Base-by-base conservation (phyloP, 1,140 invertebrate genomes). In the Nasonia vitripennis region DNA sequence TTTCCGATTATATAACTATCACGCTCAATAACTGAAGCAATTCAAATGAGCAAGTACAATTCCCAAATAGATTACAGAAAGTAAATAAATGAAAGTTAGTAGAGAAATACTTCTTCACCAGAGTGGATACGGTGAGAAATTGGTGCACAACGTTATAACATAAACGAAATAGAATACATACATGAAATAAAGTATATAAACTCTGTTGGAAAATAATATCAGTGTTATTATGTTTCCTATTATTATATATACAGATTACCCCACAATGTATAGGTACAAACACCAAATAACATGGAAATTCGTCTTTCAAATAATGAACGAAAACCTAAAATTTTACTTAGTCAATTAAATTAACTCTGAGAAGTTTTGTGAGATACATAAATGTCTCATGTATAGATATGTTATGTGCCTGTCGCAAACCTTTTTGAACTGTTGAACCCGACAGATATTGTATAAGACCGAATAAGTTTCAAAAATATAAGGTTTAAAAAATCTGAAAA, bases 351-450 rank as follows among this genome's bases (percentile, higher is more conserved):
- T 62, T n/a, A n/a, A n/a, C n/a, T 62, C 6, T 62, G 17, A 2
- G 62, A 77, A 67, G 20, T 67, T 77, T 83, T 70, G 31, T 78
- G 55, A 27, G 78, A 34, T 78, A n/a, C 17, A n/a, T 62, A 62
- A 79, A 67, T 51, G 51, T 80, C 73, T 80, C 67, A 74, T 75
- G 55, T 84, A 84, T 67, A 71, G 14, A 67, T 81, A 71, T 83
- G 85, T 86, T 86, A 86, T 86, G 85, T 86, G 85, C 17, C 85
- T 86, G 85, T 83, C 85, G 45, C 75, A 78, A 82, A 86, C 48
- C 75, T 87, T 83, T 62, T 84, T 77, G 20, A 86, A 55, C 14
- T 78, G 77, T 27, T 77, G 68, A 81, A 71, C 70, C 41, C 31
- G 71, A 10, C 23, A 67, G 34, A 74, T 51, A n/a, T 34, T 71